Evolutionary conservation across 2,888 invertebrate genomes (phyloP), one percentile per base, ranked within the genome.

Genomic region (Aquatica leii): DNA sequence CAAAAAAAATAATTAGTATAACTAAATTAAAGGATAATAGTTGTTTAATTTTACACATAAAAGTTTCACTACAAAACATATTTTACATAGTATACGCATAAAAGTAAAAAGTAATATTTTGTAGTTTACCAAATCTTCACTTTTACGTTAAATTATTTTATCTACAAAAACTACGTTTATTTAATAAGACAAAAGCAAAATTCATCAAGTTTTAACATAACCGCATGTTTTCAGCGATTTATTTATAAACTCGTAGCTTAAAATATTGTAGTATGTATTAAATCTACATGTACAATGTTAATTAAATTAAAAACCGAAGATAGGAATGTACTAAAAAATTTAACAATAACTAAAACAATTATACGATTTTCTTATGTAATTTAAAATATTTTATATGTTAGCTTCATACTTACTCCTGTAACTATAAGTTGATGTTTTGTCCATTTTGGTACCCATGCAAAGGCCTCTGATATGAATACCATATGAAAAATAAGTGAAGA

Each of bases 401-500:
- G n/a, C n/a, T n/a, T n/a, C n/a, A 37, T 31, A 79, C 86, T 84
- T 83, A 89, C 88, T 77, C 87, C 87, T 71, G 88, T 86, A 72
- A 86, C 84, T 77, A 88, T 82, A 67, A 91, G 81, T 76, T 90
- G 90, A 73, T 90, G 89, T 79, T 88, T 88, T 71, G 90, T 89
- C 81, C 89, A 87, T 78, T 87, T 87, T 69, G 90, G 88, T 72
- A 90, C 89, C 89, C 88, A 89, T 62, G 84, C 82, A 78, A 87
- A 88, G 77, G 85, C 86, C 79, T 84, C 89, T 79, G 83, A 86
- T 83, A 83, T 85, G 81, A 84, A 87, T 81, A 87, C 86, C 83
- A 89, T 87, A 76, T 90, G 88, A 76, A 89, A 86, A 76, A 90
- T 85, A 73, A 91, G 82, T 73, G 90, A 87, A 69, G 89, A 88